These are phyloP conservation scores for Diplosoma virens DNA, from an alignment of 23 tunicate genomes.

Conservation along the genomic window DNA sequence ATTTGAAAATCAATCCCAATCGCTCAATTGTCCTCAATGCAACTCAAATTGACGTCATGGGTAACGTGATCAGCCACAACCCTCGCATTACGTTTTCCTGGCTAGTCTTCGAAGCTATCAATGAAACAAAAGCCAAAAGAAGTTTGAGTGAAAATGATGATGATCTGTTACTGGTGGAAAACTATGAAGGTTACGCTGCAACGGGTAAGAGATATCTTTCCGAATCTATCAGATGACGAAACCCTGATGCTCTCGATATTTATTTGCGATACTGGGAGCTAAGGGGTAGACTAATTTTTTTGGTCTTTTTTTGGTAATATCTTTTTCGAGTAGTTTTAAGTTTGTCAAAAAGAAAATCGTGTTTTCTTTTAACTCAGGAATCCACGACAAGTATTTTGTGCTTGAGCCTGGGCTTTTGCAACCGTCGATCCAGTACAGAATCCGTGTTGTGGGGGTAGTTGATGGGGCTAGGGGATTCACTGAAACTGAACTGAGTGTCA, in stretches of 20 bases:
- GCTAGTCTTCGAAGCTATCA: slow-evolving; percentile 24
- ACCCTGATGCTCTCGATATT: too few species aligned
- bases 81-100: slow-evolving; percentile 25
- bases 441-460: slow-evolving; percentile 35
- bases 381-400: slow-evolving; percentile 30
- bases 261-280: too few species aligned
- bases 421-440: slow-evolving; percentile 55
- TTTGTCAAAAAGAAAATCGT: too few species aligned
- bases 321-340: too few species aligned
- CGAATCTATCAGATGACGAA: too few species aligned
- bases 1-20: slow-evolving; percentile 43
- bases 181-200: not conserved
- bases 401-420: slow-evolving; percentile 41
- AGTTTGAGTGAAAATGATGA: not conserved
- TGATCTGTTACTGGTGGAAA: not conserved
- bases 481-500: slow-evolving; percentile 37
- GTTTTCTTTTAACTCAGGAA: slow-evolving; percentile 44
- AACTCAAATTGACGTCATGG: not conserved
- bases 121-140: not conserved
- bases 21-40: slow-evolving; percentile 27
- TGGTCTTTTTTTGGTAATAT: too few species aligned
- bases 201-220: too few species aligned
- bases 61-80: not conserved
- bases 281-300: too few species aligned
- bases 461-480: slow-evolving; percentile 40